These are phyloP conservation scores for Chrysomallon squamiferum DNA, from an alignment of 1,140 invertebrate genomes.

Conservation along the genomic window DNA sequence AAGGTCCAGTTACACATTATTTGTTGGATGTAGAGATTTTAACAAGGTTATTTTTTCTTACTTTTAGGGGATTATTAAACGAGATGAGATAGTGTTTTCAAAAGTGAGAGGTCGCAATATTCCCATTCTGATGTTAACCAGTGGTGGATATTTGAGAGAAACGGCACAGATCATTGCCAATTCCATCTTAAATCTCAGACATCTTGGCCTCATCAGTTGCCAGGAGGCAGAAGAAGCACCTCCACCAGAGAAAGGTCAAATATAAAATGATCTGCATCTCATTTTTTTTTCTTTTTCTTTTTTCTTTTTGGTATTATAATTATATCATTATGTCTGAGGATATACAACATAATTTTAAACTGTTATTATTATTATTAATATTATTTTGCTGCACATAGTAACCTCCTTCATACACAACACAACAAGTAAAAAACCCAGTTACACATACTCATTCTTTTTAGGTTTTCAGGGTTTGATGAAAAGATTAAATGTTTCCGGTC, in stretches of 20 bases:
- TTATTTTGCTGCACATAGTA: no score
- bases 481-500: no score
- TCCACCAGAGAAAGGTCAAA: constrained; percentile 12
- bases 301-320: no score
- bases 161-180: constrained; percentile 82
- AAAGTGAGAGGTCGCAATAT: constrained; percentile 71
- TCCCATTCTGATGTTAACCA: constrained; percentile 87
- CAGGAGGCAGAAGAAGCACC: constrained; percentile 42
- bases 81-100: constrained; percentile 84
- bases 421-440: no score
- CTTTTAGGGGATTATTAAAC: constrained; percentile 77
- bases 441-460: no score
- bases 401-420: no score
- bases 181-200: constrained; percentile 77
- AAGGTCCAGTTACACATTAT: no score
- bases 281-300: not conserved
- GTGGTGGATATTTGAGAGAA: constrained; percentile 80
- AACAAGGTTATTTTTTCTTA: constrained; percentile 17
- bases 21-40: no score
- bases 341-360: no score
- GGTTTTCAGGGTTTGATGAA: no score
- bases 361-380: no score
- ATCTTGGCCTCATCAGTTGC: constrained; percentile 52
- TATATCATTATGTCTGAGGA: no score
- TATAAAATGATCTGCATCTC: not conserved